phyloP scores from a whole-genome alignment of 1,140 invertebrate species.

The Alviniconcha marisindica region DNA sequence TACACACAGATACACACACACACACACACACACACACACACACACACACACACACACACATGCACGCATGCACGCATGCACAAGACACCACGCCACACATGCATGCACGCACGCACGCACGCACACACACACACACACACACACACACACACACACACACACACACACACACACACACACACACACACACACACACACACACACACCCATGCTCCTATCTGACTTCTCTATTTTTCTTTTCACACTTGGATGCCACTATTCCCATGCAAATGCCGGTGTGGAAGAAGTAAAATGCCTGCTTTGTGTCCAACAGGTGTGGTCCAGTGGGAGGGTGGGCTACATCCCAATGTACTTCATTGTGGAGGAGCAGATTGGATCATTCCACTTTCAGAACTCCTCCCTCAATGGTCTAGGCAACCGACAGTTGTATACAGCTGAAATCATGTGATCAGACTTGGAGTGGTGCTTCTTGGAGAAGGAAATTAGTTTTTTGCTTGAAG shows the following conservation, averaged over 20 bases:
- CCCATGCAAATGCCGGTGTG: no score
- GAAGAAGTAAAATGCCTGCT: no score
- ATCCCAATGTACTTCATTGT: constrained; percentile 59
- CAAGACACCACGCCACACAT: no score
- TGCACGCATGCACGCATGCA: background rate
- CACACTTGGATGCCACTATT: no score
- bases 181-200: no score
- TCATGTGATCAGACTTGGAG: background rate
- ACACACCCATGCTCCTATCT: no score
- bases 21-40: background rate
- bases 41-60: background rate
- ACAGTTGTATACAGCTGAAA: constrained; percentile 27
- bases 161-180: no score
- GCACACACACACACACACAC: no score
- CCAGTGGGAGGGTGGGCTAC: constrained; percentile 62
- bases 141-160: no score
- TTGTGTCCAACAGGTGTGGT: constrained; percentile 64
- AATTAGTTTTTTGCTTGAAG: background rate
- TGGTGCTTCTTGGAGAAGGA: background rate
- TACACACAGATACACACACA: no score
- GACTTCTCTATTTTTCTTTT: no score
- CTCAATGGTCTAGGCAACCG: constrained; percentile 26
- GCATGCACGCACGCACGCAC: no score
- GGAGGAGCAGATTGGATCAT: constrained; percentile 35
- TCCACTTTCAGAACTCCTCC: constrained; percentile 20